These are phyloP conservation scores for Todiramphus saurophagus DNA, from an alignment of 2,113 vertebrate genomes.

Conservation along the genomic window DNA sequence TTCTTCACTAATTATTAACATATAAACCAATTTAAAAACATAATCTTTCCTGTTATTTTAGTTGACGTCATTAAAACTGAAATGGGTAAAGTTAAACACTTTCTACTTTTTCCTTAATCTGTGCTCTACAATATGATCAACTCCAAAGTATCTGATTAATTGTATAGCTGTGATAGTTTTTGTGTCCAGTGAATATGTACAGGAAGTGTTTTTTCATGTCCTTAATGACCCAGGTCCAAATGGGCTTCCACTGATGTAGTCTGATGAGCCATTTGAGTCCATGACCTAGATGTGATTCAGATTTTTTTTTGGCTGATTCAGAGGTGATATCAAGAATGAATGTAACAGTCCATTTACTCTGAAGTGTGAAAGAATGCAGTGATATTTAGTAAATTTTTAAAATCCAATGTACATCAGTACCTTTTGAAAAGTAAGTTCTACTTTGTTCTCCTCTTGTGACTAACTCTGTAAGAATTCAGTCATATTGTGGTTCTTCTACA, in stretches of 20 bases:
- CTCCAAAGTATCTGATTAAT: background rate
- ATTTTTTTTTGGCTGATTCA: background rate
- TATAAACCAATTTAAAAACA: background rate
- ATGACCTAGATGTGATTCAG: background rate
- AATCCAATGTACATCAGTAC: background rate
- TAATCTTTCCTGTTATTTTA: background rate
- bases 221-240: background rate
- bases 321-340: background rate
- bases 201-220: background rate
- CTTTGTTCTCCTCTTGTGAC: background rate
- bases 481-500: background rate
- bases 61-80: background rate
- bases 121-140: background rate
- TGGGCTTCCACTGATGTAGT: background rate
- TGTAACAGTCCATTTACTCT: background rate
- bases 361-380: background rate
- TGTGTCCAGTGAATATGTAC: background rate
- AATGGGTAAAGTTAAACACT: background rate
- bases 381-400: background rate
- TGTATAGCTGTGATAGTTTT: background rate
- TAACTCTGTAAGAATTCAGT: background rate
- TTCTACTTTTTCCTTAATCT: background rate
- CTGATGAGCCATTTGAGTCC: background rate
- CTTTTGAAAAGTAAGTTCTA: background rate
- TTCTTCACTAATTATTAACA: background rate